These are phyloP conservation scores for Hozukius guyotensis DNA, from an alignment of 2,797 vertebrate genomes.

Conservation along the genomic window DNA sequence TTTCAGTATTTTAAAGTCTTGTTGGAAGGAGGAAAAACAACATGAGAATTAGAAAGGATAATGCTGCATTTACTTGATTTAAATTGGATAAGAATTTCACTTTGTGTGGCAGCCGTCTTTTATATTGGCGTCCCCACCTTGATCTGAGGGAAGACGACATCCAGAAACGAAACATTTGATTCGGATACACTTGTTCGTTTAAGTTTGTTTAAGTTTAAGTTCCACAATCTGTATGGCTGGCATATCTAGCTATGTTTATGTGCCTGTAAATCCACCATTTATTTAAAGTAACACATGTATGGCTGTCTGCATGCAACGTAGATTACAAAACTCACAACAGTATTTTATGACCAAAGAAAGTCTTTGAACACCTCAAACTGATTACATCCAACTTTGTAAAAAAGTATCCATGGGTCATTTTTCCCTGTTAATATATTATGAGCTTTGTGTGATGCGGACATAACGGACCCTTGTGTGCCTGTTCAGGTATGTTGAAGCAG, in stretches of 20 bases:
- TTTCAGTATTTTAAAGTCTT: background rate
- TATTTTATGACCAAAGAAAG: background rate
- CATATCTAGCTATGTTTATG: background rate
- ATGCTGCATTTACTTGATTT: background rate
- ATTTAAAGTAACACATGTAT: background rate
- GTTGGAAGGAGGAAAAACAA: background rate
- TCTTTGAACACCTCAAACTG: background rate
- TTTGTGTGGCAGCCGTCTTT: background rate
- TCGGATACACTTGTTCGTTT: background rate
- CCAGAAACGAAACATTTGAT: background rate
- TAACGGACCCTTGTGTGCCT: background rate
- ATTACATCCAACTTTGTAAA: background rate
- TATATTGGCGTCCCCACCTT: background rate
- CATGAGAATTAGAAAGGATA: background rate
- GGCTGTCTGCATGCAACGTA: background rate
- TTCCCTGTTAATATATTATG: background rate
- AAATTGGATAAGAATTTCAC: background rate
- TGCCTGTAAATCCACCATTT: background rate
- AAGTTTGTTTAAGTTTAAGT: too few species aligned
- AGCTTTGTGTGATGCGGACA: background rate
- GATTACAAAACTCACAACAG: background rate
- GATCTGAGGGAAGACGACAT: background rate
- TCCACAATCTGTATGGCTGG: background rate
- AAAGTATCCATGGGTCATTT: background rate
- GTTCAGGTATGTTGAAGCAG: slow-evolving; percentile 90